phyloP scores from a whole-genome alignment of 1,140 invertebrate species.

The Calephelis nemesis region DNA sequence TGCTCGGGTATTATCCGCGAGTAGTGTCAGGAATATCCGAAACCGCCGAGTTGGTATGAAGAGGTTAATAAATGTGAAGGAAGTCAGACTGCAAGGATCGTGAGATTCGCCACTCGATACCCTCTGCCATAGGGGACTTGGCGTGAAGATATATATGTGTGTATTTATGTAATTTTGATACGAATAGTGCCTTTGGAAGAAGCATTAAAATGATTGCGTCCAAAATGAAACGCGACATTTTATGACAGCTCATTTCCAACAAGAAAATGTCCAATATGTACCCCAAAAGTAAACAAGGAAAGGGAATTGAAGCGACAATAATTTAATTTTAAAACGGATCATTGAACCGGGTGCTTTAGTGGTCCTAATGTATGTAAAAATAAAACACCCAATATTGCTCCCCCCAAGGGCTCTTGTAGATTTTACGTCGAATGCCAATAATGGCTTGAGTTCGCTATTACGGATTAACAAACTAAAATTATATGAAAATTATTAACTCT shows the following conservation, averaged over 20 bases:
- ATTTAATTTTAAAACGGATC: slow-evolving; percentile 51
- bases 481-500: not conserved
- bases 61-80: too few relatives aligned
- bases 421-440: slow-evolving; percentile 1
- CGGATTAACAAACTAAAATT: not conserved
- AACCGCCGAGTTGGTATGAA: too few relatives aligned
- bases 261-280: slow-evolving; percentile 24
- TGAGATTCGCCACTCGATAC: too few relatives aligned
- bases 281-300: slow-evolving; percentile 18
- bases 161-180: too few relatives aligned
- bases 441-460: not conserved
- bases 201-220: too few relatives aligned
- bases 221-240: slow-evolving; percentile 25
- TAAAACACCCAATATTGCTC: slow-evolving; percentile 30
- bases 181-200: too few relatives aligned
- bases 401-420: not conserved
- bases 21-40: too few relatives aligned
- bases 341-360: slow-evolving; percentile 33
- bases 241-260: slow-evolving; percentile 26
- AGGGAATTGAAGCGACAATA: slow-evolving; percentile 40
- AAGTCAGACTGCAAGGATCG: too few relatives aligned
- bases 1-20: too few relatives aligned
- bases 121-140: too few relatives aligned
- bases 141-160: too few relatives aligned
- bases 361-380: slow-evolving; percentile 44